Conservation (phyloP, 2,113 vertebrate species). For the Melozone crissalis region DNA sequence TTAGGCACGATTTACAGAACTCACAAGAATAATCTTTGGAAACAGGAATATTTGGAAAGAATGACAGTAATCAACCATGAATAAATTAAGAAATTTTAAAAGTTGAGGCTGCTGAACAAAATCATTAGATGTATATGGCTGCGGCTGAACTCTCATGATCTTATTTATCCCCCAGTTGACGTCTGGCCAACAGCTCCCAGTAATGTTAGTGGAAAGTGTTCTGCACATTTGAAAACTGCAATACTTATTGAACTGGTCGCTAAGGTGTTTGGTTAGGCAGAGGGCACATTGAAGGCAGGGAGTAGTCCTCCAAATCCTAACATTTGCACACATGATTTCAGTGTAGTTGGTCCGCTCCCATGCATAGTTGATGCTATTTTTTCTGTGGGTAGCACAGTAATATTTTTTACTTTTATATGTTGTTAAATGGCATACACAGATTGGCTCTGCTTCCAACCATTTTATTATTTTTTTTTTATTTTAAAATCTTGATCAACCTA, state of each 20-base stretch:
- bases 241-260: background rate
- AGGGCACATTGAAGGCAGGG: background rate
- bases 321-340: rapidly evolving
- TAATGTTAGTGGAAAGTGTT: background rate
- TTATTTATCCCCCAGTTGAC: background rate
- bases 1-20: background rate
- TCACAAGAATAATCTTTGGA: background rate
- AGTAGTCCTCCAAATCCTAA: background rate
- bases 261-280: background rate
- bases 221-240: background rate
- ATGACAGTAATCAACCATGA: background rate
- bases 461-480: background rate
- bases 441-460: background rate
- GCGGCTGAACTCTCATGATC: no score
- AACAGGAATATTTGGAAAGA: background rate
- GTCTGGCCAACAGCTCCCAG: background rate
- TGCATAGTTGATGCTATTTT: background rate
- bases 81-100: background rate
- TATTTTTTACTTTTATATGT: background rate
- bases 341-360: rapidly evolving
- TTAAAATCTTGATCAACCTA: background rate
- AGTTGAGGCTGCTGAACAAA: background rate
- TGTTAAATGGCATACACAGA: background rate
- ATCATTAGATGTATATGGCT: background rate
- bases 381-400: background rate